Percentiles rank a stretch among this genome's conserved stretches.
Conservation (phyloP, 2,797 vertebrate species). For the Pangasius macronema region DNA sequence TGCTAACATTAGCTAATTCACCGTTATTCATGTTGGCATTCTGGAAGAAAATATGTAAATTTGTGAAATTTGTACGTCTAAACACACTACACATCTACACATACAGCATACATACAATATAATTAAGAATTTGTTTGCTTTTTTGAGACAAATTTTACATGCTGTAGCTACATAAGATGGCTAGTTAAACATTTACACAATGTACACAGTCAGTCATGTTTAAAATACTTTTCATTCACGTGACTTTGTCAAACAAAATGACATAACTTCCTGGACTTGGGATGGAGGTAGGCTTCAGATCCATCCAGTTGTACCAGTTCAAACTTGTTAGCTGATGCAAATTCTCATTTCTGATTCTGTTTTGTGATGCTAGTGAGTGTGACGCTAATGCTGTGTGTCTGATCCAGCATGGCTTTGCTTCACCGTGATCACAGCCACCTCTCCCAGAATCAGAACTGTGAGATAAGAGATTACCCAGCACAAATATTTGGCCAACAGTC, state of each 20-base stretch:
- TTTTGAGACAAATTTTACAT: background rate
- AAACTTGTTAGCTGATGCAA: conserved; percentile 17
- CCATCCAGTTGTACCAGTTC: background rate
- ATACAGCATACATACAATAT: background rate
- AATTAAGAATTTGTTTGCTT: background rate
- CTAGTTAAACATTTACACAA: background rate
- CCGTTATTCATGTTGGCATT: background rate
- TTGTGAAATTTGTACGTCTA: background rate
- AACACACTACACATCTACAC: background rate
- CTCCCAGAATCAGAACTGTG: conserved; percentile 41
- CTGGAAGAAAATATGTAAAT: background rate
- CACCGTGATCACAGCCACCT: conserved; percentile 39
- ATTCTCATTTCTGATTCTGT: conserved; percentile 11
- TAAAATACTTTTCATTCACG: background rate
- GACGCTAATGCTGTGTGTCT: conserved; percentile 59
- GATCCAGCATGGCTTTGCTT: conserved; percentile 42
- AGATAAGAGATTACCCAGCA: conserved; percentile 70
- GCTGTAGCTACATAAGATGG: background rate
- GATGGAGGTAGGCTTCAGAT: background rate
- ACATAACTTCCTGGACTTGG: background rate
- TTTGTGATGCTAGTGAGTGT: background rate
- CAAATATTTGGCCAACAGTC: conserved; percentile 80
- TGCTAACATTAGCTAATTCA: background rate
- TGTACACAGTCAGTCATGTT: background rate
- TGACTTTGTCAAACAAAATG: background rate